A percentile compares a stretch with the other conserved stretches of the same genome.
These are phyloP conservation scores for Knipowitschia caucasica DNA, from an alignment of 2,797 vertebrate genomes.

Conservation along the genomic window DNA sequence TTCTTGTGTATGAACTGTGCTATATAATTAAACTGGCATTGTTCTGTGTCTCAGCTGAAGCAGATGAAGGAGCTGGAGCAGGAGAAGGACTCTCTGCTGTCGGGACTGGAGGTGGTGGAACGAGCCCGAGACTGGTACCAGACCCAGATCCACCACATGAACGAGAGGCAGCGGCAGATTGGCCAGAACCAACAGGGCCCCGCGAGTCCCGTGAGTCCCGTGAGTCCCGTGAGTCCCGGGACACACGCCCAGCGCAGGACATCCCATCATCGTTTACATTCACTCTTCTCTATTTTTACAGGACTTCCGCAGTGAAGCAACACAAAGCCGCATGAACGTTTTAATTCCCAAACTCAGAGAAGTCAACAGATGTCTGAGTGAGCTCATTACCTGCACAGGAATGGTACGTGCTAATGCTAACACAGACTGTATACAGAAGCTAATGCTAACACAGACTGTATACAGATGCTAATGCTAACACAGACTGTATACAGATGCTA, in stretches of 20 bases:
- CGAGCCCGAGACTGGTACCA: conserved; percentile 88
- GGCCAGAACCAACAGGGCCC: conserved; percentile 72
- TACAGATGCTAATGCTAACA: too few species aligned
- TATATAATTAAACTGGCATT: conserved; percentile 12
- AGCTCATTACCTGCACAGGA: conserved; percentile 81
- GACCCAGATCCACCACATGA: conserved; percentile 86
- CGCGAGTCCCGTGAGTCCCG: too few species aligned
- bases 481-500: too few species aligned
- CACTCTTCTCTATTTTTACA: conserved; percentile 41
- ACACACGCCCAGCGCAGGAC: too few species aligned
- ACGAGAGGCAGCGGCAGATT: conserved; percentile 83
- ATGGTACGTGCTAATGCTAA: conserved; percentile 70
- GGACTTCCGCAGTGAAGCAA: conserved; percentile 79
- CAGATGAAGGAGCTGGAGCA: conserved; percentile 93
- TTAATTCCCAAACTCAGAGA: conserved; percentile 90
- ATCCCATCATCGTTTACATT: not conserved
- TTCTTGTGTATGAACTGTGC: too few species aligned
- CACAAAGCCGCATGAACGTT: conserved; percentile 70
- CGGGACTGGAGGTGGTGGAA: conserved; percentile 89
- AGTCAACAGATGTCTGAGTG: conserved; percentile 85
- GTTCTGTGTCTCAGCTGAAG: too few species aligned
- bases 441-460: not conserved
- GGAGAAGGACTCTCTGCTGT: conserved; percentile 88
- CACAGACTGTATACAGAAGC: not conserved
- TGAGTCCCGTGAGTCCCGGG: too few species aligned